These are phyloP conservation scores for Nycticorax nycticorax DNA, from an alignment of 2,113 vertebrate genomes.

Conservation along the genomic window DNA sequence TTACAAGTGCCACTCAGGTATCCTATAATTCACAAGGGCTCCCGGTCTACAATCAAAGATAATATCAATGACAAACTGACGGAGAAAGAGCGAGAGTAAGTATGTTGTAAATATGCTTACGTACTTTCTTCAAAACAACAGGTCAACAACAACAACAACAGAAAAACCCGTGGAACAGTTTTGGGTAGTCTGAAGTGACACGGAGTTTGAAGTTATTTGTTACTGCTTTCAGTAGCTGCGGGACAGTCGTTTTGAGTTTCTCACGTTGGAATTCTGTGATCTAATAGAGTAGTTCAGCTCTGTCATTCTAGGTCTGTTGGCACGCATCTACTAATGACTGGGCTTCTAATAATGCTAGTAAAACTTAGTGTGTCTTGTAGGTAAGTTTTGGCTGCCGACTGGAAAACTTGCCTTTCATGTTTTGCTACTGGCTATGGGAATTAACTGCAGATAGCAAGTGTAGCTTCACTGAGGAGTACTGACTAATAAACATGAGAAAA, in stretches of 20 bases:
- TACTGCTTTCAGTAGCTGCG: accelerated
- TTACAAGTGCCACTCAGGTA: conserved; percentile 97
- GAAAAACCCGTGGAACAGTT: background rate
- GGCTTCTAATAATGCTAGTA: background rate
- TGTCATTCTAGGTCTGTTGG: background rate
- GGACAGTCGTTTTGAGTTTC: background rate
- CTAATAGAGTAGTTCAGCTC: background rate
- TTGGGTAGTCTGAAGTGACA: background rate
- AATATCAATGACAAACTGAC: conserved; percentile 97
- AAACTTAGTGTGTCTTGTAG: background rate
- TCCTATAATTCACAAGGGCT: conserved; percentile 95
- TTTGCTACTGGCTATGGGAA: background rate
- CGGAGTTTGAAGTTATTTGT: accelerated
- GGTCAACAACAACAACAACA: background rate
- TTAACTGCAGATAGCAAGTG: background rate
- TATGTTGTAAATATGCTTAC: background rate
- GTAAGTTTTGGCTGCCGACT: background rate
- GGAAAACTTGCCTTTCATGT: background rate
- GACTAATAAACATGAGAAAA: background rate
- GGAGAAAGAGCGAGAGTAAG: conserved; percentile 98
- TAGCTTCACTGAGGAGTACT: background rate
- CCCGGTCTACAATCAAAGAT: conserved; percentile 94
- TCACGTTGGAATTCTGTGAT: background rate
- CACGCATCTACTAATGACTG: background rate
- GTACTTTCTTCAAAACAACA: background rate